Evolutionary conservation across 2,113 vertebrate genomes (phyloP), one percentile per base, ranked within the genome.

Genomic region (Trematomus loennbergii): DNA sequence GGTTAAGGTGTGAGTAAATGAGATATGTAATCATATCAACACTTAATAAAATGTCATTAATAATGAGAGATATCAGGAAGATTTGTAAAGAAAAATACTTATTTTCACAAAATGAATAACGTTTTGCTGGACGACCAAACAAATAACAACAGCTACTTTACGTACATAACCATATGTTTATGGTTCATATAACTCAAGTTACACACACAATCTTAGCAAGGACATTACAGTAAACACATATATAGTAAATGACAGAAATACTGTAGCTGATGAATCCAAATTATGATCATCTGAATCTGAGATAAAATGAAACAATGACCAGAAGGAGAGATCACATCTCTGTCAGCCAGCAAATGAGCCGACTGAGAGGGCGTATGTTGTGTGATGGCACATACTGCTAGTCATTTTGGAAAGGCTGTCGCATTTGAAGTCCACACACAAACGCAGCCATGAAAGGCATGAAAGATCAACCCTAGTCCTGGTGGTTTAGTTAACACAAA

Each of bases 241-340:
- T 16, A 9, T 36, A 16, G 29, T 18, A 18, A 52, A n/a, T 16
- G 25, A 60, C 16, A 36, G 8, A 62, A 71, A 63, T 29, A 46
- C 12, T 54, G 50, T 15, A 6, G 33, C 49, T 45, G 36, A 29
- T 67, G n/a, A 46, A 20, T 33, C 15, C 10, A 3, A 40, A 17
- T 43, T n/a, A 2, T 25, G n/a, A 17, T 17, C 20, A 40, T 55
- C 16, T 57, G 1, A n/a, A 52, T 72, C 11, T 45, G 53, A 69
- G 53, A 61, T 72, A n/a, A 49, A 86, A 67, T 64, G 4, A 85
- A 66, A 55, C 81, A 29, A 78, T 70, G 75, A 86, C 63, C 79
- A 86, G 78, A 75, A 60, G 81, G 75, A 61, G 78, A 63, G 72
- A 85, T 89, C 71, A 80, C 50, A 36, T 64, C 64, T 79, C 48